These are phyloP conservation scores for Drosophila aldrichi DNA, from an alignment of 2,888 invertebrate genomes.

Conservation along the genomic window DNA sequence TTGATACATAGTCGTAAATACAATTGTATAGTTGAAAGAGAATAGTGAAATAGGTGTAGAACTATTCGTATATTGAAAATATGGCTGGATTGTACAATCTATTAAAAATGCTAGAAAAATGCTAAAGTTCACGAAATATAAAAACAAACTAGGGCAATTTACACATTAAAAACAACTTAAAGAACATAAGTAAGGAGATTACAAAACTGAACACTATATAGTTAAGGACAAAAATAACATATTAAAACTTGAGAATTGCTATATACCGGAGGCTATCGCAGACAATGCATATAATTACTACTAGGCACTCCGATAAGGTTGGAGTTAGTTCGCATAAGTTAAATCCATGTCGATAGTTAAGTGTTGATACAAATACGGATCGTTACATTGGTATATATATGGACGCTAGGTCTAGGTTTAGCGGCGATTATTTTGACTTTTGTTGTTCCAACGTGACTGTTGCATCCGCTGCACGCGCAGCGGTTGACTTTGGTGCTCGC, in stretches of 20 bases:
- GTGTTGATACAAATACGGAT: slow-evolving; percentile 14
- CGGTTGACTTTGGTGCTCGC: slow-evolving; percentile 73
- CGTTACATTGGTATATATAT: slow-evolving; percentile 2
- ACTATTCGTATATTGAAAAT: slow-evolving; percentile 17
- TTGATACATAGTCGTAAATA: slow-evolving; percentile 32
- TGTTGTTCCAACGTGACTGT: slow-evolving; percentile 55
- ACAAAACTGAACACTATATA: slow-evolving; percentile 5
- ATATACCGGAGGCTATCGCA: slow-evolving; percentile 6
- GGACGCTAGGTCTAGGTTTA: slow-evolving; percentile 15
- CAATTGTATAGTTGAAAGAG: slow-evolving; percentile 32
- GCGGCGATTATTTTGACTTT: slow-evolving; percentile 58
- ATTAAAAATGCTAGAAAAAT: slow-evolving; percentile 27
- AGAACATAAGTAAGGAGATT: slow-evolving; percentile 14
- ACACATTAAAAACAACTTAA: slow-evolving; percentile 29
- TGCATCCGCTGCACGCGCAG: slow-evolving; percentile 53
- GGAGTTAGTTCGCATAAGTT: slow-evolving; percentile 9
- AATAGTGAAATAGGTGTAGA: slow-evolving; percentile 28
- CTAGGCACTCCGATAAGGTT: slow-evolving; percentile 7
- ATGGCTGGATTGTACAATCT: slow-evolving; percentile 16
- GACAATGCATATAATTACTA: slow-evolving; percentile 9
- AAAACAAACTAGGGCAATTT: slow-evolving; percentile 21
- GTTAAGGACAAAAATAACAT: slow-evolving; percentile 23
- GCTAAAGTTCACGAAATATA: slow-evolving; percentile 5
- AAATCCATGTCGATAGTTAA: slow-evolving; percentile 6
- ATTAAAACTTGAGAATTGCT: slow-evolving; percentile 16